Evolutionary conservation across 2,888 invertebrate species (phyloP), one percentile per base, ranked within the genome.

Genomic region (Catonia carolina): DNA sequence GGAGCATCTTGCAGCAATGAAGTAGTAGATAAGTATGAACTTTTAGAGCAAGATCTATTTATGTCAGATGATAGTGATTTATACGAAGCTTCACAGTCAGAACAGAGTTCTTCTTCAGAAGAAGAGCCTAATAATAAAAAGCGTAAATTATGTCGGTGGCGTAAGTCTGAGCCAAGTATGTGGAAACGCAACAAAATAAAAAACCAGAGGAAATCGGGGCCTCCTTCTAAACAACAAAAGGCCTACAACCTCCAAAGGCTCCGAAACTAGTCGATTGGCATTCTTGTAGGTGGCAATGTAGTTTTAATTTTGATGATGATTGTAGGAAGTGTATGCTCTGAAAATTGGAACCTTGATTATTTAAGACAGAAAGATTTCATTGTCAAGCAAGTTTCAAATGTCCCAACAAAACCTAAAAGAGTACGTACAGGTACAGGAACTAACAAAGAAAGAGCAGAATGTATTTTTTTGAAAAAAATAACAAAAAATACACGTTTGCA

Each of bases 211-310:
- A 42, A 14, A 42, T 42, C 42, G n/a, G 42, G 42, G n/a, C 18
- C 15, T 4, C n/a, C 18, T 22, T 42, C 15, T 42, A 42, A 42
- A 42, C 42, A n/a, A 42, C 15, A 17, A 42, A 18, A 42, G 42
- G 42, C n/a, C n/a, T 18, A 22, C 15, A 42, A 18, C 17, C 42
- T 42, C 17, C 17, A 17, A 42, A 42, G 18, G 15, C 42, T 17
- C 18, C 42, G 18, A 42, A 42, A 42, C 17, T 17, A 22, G 42
- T 42, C 3, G 7, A 42, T 6, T 42, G 42, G n/a, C n/a, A 42
- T 42, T 42, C 42, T 17, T 42, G 42, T 22, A 42, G 42, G 22
- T 42, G 42, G 42, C 15, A 42, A n/a, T 42, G 42, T 22, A 17
- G 17, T 42, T 18, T 18, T 22, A 42, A 22, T n/a, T 42, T 42